A percentile compares a stretch with the other conserved stretches of the same genome.
Conservation (phyloP, 2,113 vertebrate genomes). For the Caracal caracal region DNA sequence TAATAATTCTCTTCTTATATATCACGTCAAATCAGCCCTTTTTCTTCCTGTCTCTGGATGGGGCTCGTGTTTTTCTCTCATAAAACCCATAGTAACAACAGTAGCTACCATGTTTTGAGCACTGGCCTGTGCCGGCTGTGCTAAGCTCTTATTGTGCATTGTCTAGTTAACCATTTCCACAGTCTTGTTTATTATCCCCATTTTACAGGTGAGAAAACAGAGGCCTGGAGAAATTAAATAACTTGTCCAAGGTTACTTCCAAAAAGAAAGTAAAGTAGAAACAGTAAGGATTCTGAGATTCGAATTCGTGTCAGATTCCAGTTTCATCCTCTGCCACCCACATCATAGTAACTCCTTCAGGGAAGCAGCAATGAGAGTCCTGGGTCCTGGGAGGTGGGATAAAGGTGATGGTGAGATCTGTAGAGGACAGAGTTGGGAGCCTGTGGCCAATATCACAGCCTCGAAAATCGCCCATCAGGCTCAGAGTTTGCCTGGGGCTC, state of each 20-base stretch:
- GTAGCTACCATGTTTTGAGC: neutral
- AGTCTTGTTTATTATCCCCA: neutral
- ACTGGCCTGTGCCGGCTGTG: too few species aligned
- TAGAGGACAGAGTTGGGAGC: neutral
- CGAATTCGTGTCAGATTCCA: neutral
- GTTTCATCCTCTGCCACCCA: neutral
- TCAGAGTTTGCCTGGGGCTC: neutral
- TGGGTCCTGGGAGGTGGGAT: neutral
- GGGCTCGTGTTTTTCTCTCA: neutral
- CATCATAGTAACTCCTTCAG: neutral
- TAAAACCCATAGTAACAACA: neutral
- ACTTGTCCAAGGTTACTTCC: neutral
- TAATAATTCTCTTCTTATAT: constrained; percentile 32
- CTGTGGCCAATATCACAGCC: neutral
- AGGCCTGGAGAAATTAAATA: neutral
- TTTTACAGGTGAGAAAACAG: constrained; percentile 26
- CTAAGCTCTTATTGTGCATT: neutral
- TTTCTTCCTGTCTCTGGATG: neutral
- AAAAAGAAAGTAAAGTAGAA: neutral
- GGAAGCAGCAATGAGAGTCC: neutral
- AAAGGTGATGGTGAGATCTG: neutral
- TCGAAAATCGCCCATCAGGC: neutral
- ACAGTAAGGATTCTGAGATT: neutral
- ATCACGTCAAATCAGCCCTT: neutral
- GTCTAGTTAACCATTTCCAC: neutral